Conservation (phyloP, 53 echinoderm and acorn worm genomes). For the Patiria pectinifera region DNA sequence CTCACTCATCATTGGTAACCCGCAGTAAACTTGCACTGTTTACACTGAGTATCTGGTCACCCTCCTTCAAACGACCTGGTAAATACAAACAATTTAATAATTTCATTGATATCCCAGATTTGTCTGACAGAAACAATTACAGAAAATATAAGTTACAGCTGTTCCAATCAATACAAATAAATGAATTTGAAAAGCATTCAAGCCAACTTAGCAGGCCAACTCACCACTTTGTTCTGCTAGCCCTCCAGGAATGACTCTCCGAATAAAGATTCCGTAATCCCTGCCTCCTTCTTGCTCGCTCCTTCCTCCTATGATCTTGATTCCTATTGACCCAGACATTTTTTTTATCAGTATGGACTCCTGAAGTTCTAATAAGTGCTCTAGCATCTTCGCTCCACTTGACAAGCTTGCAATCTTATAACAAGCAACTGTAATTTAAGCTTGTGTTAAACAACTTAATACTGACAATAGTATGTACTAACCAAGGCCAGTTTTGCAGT, state of each 20-base stretch:
- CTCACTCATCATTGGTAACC: constrained; percentile 93
- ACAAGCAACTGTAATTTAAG: no score
- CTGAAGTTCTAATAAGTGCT: no score
- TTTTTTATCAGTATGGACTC: background rate
- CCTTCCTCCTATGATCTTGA: constrained; percentile 92
- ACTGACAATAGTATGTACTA: constrained; percentile 15
- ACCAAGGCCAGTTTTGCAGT: constrained; percentile 92
- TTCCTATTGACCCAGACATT: constrained; percentile 62
- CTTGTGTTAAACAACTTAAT: background rate
- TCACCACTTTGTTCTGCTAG: constrained; percentile 86
- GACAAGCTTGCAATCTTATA: no score
- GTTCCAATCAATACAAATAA: no score
- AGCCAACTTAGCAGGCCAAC: background rate
- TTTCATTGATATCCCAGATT: no score
- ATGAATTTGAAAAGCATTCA: no score
- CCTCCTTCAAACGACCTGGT: constrained; percentile 84
- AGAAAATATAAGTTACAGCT: no score
- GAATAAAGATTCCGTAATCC: constrained; percentile 92
- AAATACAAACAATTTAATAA: background rate
- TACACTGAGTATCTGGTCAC: constrained; percentile 93
- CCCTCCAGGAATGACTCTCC: constrained; percentile 88
- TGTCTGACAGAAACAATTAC: no score
- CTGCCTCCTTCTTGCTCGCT: constrained; percentile 73
- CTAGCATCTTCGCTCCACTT: no score
- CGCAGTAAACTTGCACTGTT: constrained; percentile 84